Percentiles rank a stretch among this genome's conserved stretches.
These are phyloP conservation scores for Sacculina carcini DNA, from an alignment of 2,888 invertebrate species.

Conservation along the genomic window DNA sequence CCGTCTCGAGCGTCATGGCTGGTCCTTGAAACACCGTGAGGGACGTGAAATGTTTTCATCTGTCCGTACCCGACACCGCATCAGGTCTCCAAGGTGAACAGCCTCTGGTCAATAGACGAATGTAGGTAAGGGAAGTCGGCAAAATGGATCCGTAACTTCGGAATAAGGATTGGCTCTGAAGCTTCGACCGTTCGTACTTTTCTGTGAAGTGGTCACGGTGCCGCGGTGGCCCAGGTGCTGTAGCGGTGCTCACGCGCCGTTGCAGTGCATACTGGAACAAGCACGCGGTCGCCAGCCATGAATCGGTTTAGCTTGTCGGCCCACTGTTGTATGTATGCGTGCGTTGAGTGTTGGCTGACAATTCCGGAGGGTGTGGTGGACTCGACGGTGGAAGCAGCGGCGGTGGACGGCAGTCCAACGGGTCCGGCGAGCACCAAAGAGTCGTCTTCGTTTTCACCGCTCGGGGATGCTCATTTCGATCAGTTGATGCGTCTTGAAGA, in stretches of 20 bases:
- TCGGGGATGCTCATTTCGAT: too few relatives aligned
- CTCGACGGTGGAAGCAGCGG: neutral
- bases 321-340: constrained; percentile 21
- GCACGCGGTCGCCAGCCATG: constrained; percentile 3
- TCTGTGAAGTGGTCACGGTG: constrained; percentile 22
- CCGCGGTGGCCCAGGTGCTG: constrained; percentile 16
- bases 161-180: constrained; percentile 47
- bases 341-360: neutral
- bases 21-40: constrained; percentile 23
- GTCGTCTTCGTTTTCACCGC: too few relatives aligned
- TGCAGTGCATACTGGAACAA: constrained; percentile 4
- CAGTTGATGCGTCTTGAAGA: too few relatives aligned
- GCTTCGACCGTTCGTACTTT: constrained; percentile 33
- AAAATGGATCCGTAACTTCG: constrained; percentile 34
- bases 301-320: constrained; percentile 20
- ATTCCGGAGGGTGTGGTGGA: neutral
- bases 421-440: too few relatives aligned
- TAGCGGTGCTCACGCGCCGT: constrained; percentile 11
- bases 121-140: constrained; percentile 40
- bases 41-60: constrained; percentile 18
- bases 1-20: constrained; percentile 17
- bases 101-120: constrained; percentile 39
- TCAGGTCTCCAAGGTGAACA: constrained; percentile 46
- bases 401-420: too few relatives aligned
- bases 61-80: constrained; percentile 42